These are phyloP conservation scores for Nesoenas mayeri DNA, from an alignment of 2,113 vertebrate species.

Conservation along the genomic window DNA sequence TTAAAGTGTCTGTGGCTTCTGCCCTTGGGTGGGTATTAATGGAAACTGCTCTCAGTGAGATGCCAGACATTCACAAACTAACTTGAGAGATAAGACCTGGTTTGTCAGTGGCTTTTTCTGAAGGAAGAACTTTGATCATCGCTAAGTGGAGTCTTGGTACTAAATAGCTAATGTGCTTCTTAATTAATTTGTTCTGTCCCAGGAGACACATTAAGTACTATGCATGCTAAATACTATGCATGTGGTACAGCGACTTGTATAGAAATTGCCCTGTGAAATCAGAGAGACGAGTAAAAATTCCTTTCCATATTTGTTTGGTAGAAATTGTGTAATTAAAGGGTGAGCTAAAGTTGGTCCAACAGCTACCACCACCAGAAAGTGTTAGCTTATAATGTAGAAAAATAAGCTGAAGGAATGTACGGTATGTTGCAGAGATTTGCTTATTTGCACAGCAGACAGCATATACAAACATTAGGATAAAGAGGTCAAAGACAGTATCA, in stretches of 20 bases:
- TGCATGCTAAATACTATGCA: neutral
- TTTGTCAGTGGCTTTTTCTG: neutral
- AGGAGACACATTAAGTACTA: neutral
- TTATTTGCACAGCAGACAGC: neutral
- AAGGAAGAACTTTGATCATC: constrained; percentile 18
- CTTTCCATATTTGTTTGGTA: neutral
- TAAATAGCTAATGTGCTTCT: neutral
- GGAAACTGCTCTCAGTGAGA: constrained; percentile 16
- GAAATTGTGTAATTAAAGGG: neutral
- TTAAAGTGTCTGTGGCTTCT: neutral
- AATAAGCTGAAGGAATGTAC: neutral
- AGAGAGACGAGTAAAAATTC: neutral
- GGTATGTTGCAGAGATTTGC: neutral
- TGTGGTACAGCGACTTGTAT: neutral
- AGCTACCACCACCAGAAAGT: neutral
- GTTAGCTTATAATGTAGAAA: neutral
- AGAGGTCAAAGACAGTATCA: neutral
- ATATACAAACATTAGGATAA: neutral
- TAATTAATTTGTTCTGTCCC: constrained; percentile 11
- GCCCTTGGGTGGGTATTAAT: constrained; percentile 34
- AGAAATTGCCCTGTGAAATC: neutral
- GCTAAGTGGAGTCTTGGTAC: neutral
- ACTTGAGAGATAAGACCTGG: neutral
- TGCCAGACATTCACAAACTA: neutral
- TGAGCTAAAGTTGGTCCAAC: neutral